phyloP scores from a whole-genome alignment of 2,113 vertebrate species.

The Montifringilla adamsi region DNA sequence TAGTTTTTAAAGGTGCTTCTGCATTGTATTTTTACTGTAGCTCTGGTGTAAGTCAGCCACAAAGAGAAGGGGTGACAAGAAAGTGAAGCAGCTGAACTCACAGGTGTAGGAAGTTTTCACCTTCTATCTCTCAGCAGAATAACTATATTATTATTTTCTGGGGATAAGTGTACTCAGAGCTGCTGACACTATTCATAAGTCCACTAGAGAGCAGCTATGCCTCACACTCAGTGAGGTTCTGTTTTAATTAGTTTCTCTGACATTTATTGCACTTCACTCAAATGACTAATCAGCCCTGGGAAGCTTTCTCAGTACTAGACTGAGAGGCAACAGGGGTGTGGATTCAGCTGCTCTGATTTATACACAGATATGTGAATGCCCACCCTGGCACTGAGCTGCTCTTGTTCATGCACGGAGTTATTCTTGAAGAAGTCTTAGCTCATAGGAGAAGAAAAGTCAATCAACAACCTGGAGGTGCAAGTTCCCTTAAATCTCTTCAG shows the following conservation, averaged over 20 bases:
- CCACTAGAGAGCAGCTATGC: slow-evolving; percentile 52
- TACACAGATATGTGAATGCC: not conserved
- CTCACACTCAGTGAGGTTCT: slow-evolving; percentile 11
- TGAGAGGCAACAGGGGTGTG: not conserved
- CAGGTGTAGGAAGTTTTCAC: not conserved
- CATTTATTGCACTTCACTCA: slow-evolving; percentile 55
- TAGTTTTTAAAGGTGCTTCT: not conserved
- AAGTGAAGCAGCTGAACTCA: not conserved
- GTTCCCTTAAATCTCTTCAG: not conserved
- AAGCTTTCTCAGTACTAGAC: slow-evolving; percentile 59
- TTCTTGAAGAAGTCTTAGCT: not conserved
- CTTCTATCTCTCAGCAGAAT: not conserved
- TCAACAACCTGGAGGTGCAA: not conserved
- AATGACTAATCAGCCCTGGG: slow-evolving; percentile 69
- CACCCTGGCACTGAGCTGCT: not conserved
- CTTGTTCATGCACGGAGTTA: not conserved
- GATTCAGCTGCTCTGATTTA: slow-evolving; percentile 54
- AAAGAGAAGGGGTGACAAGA: not conserved
- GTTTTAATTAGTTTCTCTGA: slow-evolving; percentile 30
- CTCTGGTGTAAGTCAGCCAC: not conserved
- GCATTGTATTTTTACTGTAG: not conserved
- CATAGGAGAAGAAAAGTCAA: not conserved
- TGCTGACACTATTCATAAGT: not conserved
- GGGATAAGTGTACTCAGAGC: not conserved
- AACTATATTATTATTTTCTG: not conserved